Conservation (phyloP, 2,797 vertebrate genomes). For the Etheostoma perlongum region DNA sequence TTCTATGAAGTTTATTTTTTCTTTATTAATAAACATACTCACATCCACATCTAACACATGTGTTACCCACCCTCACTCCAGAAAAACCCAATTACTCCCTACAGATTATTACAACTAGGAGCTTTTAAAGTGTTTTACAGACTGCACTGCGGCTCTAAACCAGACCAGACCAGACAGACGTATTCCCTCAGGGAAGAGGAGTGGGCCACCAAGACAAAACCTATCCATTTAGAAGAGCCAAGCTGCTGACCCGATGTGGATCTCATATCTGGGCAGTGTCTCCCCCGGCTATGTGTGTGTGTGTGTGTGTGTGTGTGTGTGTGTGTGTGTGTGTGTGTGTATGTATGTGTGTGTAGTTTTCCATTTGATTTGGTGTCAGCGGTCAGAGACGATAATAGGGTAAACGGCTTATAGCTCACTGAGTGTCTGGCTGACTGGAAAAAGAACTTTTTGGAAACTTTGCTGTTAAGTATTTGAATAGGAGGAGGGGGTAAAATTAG, state of each 20-base stretch:
- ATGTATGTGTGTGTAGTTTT: conserved; percentile 60
- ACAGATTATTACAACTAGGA: conserved; percentile 18
- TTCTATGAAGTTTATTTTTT: not conserved
- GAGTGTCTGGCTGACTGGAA: conserved; percentile 17
- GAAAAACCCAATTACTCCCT: not conserved
- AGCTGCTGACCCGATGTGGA: conserved; percentile 61
- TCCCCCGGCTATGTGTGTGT: conserved; percentile 28
- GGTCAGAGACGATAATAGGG: conserved; percentile 58
- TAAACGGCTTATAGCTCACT: conserved; percentile 49
- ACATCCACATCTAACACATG: not conserved
- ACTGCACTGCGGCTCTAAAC: conserved; percentile 33
- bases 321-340: too few relatives aligned
- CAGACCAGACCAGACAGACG: conserved; percentile 51
- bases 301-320: too few relatives aligned
- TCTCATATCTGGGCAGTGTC: conserved; percentile 59
- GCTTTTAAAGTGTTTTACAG: conserved; percentile 40
- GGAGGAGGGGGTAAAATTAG: not conserved
- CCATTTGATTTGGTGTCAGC: conserved; percentile 71
- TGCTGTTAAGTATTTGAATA: conserved; percentile 19
- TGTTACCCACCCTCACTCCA: not conserved
- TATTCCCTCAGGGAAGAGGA: conserved; percentile 56
- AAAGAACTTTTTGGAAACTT: conserved; percentile 48
- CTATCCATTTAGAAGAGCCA: conserved; percentile 48
- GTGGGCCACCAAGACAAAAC: conserved; percentile 48
- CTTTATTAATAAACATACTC: not conserved